Conservation (phyloP, 2,888 invertebrate species). For the Drosophila macrospina region DNA sequence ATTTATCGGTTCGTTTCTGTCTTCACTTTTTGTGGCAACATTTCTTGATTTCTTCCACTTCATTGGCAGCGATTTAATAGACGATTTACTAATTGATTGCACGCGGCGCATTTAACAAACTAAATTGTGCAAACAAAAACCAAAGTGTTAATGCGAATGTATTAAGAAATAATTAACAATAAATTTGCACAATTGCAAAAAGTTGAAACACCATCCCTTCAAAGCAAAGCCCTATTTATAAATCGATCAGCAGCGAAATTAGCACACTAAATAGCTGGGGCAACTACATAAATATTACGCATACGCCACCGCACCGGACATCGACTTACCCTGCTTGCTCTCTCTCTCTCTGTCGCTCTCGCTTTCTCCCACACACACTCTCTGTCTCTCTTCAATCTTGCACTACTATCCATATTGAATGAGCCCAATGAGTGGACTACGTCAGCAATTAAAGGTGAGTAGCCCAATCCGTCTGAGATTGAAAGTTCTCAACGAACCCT, state of each 20-base stretch:
- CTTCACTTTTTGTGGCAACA: slow-evolving; percentile 15
- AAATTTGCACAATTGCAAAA: slow-evolving; percentile 23
- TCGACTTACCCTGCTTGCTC: slow-evolving; percentile 27
- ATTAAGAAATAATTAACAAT: slow-evolving; percentile 9
- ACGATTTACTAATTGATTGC: slow-evolving; percentile 38
- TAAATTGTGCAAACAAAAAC: slow-evolving; percentile 23
- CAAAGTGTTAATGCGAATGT: slow-evolving; percentile 25
- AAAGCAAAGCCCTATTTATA: slow-evolving; percentile 18
- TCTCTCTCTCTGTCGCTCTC: slow-evolving; percentile 10
- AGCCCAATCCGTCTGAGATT: slow-evolving; percentile 12
- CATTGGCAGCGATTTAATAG: slow-evolving; percentile 17
- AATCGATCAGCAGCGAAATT: slow-evolving; percentile 10
- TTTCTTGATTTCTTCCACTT: slow-evolving; percentile 11
- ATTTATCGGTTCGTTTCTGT: slow-evolving; percentile 5
- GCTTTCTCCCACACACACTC: background rate
- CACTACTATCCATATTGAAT: slow-evolving; percentile 72
- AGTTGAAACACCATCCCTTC: slow-evolving; percentile 6
- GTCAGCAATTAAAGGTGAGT: slow-evolving; percentile 85
- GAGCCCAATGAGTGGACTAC: slow-evolving; percentile 85
- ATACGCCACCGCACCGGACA: slow-evolving; percentile 64
- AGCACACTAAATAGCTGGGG: slow-evolving; percentile 38
- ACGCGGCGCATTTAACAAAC: slow-evolving; percentile 42
- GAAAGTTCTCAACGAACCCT: slow-evolving; percentile 7
- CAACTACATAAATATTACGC: slow-evolving; percentile 58
- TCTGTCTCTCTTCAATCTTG: slow-evolving; percentile 13